Percentiles rank a stretch among this genome's conserved stretches.
Conservation (phyloP, 2,113 vertebrate genomes). For the Turnix velox region DNA sequence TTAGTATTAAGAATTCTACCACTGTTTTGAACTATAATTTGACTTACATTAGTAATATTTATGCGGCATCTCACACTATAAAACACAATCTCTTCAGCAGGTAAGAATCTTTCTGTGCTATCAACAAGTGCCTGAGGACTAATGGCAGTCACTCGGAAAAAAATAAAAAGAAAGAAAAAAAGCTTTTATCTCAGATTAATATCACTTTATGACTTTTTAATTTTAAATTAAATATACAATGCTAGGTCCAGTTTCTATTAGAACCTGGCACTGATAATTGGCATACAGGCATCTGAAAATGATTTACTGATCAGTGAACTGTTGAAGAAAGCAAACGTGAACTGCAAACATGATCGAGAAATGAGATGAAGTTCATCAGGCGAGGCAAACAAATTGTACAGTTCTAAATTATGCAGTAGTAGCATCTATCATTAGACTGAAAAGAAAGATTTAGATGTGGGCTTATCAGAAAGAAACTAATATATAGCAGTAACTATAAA, state of each 20-base stretch:
- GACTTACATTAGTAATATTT: slow-evolving; percentile 22
- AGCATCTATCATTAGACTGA: not conserved
- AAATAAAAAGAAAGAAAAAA: slow-evolving; percentile 6
- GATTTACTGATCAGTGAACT: slow-evolving; percentile 85
- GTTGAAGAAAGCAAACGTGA: slow-evolving; percentile 77
- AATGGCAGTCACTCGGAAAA: not conserved
- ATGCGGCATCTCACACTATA: not conserved
- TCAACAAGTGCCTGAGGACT: slow-evolving; percentile 12
- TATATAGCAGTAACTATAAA: not conserved
- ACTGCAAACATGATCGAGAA: slow-evolving; percentile 70
- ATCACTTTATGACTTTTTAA: slow-evolving; percentile 60
- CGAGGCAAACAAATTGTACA: not conserved
- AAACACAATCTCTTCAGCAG: slow-evolving; percentile 21
- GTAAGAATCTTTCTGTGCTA: not conserved
- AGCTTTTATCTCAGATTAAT: slow-evolving; percentile 61
- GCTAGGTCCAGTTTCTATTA: slow-evolving; percentile 71
- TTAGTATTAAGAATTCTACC: slow-evolving; percentile 34
- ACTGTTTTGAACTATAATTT: not conserved
- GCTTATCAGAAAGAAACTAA: not conserved
- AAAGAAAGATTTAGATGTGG: not conserved
- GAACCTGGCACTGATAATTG: slow-evolving; percentile 83
- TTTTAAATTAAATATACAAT: slow-evolving; percentile 68
- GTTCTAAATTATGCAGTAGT: not conserved
- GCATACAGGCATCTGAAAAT: slow-evolving; percentile 79
- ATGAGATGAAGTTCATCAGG: slow-evolving; percentile 35